Evolutionary conservation across 2,888 invertebrate genomes (phyloP), one percentile per base, ranked within the genome.

Genomic region (Epinotia ramella): DNA sequence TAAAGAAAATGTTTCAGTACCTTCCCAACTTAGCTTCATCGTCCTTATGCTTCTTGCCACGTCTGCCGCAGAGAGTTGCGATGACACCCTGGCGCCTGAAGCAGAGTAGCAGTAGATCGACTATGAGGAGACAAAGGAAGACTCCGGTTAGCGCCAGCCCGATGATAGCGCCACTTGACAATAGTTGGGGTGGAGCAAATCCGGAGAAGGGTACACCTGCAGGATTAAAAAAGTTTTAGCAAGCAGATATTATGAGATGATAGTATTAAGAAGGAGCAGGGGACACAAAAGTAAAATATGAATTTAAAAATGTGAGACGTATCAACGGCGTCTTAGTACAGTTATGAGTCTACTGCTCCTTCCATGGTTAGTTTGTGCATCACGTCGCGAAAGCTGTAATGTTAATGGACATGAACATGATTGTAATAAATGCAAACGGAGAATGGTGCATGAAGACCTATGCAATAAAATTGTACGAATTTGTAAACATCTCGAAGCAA

Each of bases 1-100:
- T 77, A 81, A 74, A 73, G 11, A 66, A 73, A 73, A 2, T 63
- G 53, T 77, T 76, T 28, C 28, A 84, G 95, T 95, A 98, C 98
- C 97, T 98, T 95, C 97, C 97, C 77, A 98, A 93, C 89, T 97
- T 98, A 0, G 97, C 95, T 91, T 97, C 97, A 76, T 97, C 97
- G 80, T 97, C 97, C 81, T 97, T 96, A 76, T 96, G 95, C 75
- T 96, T 95, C 88, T 96, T 96, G 67, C 95, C 94, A 56, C 96
- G 95, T 80, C 95, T 93, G n/a, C 96, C 95, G 83, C 96, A 97
- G 82, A 96, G 91, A 49, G 95, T 92, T n/a, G 97, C 96, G 83
- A 96, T 95, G 49, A 97, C 95, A 62, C 97, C 97, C 85, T 96
- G 95, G 73, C 95, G 90, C 84, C 95, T 95, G 79, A 95, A 91